Conservation (phyloP, 2,797 vertebrate genomes). For the Chrosomus eos region DNA sequence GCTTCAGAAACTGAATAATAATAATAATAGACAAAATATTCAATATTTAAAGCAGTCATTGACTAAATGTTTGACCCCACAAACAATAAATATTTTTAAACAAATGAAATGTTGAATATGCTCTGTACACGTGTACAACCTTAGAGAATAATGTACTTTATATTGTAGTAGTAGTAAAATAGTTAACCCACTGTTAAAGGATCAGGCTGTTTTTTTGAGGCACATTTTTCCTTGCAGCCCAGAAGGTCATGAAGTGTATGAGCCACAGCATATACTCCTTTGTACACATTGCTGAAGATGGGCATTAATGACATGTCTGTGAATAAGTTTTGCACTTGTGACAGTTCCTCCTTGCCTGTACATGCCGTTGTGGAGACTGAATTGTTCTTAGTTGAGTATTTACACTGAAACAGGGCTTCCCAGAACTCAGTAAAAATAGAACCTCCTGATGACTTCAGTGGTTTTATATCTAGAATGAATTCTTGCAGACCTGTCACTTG, state of each 20-base stretch:
- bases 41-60: not conserved
- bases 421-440: slow-evolving; percentile 71
- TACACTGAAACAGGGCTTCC: slow-evolving; percentile 73
- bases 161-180: not conserved
- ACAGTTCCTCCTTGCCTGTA: slow-evolving; percentile 48
- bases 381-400: slow-evolving; percentile 35
- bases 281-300: slow-evolving; percentile 75
- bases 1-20: slow-evolving; percentile 68
- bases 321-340: slow-evolving; percentile 41
- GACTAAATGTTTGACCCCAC: not conserved
- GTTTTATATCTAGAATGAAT: slow-evolving; percentile 70
- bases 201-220: slow-evolving; percentile 60
- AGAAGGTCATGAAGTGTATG: slow-evolving; percentile 69
- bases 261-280: slow-evolving; percentile 76
- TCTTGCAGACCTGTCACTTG: slow-evolving; percentile 70
- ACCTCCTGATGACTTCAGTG: slow-evolving; percentile 63
- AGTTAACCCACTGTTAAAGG: slow-evolving; percentile 65
- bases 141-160: not conserved
- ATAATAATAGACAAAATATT: not conserved
- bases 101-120: not conserved
- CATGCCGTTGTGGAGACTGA: not conserved
- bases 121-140: not conserved
- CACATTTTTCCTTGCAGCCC: slow-evolving; percentile 46
- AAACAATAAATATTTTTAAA: not conserved
- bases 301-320: slow-evolving; percentile 75